These are phyloP conservation scores for Oryctes rhinoceros DNA, from an alignment of 1,140 invertebrate genomes.

Conservation along the genomic window DNA sequence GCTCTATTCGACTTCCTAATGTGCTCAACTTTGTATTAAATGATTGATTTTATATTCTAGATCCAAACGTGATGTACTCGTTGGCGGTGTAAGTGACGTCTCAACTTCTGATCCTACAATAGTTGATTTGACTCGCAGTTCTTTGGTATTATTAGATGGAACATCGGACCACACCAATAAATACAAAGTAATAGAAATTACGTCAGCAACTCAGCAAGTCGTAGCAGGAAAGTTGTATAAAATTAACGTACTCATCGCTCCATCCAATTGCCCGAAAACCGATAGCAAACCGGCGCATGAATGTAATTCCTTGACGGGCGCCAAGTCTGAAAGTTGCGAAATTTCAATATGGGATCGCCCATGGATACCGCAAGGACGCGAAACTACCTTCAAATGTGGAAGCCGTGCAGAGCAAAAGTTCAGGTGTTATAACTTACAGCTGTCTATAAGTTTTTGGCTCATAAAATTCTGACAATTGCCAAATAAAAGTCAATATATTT, in stretches of 20 bases:
- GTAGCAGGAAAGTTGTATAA: conserved; percentile 61
- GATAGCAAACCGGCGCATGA: conserved; percentile 10
- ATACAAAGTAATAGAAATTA: conserved; percentile 61
- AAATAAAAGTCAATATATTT: too few relatives aligned
- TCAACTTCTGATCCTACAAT: conserved; percentile 40
- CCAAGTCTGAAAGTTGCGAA: conserved; percentile 51
- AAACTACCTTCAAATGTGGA: conserved; percentile 46
- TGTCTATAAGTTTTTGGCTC: too few relatives aligned
- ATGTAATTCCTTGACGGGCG: conserved; percentile 50
- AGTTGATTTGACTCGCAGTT: conserved; percentile 57
- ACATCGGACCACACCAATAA: conserved; percentile 61
- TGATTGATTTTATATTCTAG: background rate
- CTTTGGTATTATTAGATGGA: conserved; percentile 61
- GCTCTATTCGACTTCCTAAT: too few relatives aligned
- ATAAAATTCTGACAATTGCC: too few relatives aligned
- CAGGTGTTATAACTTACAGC: background rate
- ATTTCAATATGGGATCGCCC: conserved; percentile 67
- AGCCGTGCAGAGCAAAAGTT: conserved; percentile 23
- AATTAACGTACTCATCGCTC: conserved; percentile 61
- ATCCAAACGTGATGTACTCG: conserved; percentile 37
- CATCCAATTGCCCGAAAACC: conserved; percentile 47
- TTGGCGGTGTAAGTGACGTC: conserved; percentile 44
- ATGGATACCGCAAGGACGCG: conserved; percentile 62
- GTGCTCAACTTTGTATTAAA: too few relatives aligned
- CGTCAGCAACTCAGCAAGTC: conserved; percentile 60